These are phyloP conservation scores for Calliopum simillimum DNA, from an alignment of 2,888 invertebrate genomes.

Conservation along the genomic window DNA sequence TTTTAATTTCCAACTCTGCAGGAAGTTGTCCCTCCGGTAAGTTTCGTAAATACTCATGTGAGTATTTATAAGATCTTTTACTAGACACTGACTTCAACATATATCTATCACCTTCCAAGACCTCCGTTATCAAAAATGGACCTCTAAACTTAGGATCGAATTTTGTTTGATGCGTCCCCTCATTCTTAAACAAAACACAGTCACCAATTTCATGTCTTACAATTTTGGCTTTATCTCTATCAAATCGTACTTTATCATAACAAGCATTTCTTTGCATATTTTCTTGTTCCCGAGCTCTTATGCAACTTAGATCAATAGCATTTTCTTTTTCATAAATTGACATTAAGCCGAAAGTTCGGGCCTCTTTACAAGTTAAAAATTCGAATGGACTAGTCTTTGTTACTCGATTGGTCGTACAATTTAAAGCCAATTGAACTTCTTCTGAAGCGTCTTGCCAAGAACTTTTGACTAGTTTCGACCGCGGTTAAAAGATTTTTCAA, in stretches of 20 bases:
- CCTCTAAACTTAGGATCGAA: no score
- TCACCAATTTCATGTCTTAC: constrained; percentile 30
- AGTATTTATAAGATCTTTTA: constrained; percentile 20
- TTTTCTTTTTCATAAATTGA: constrained; percentile 6
- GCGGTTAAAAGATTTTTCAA: constrained; percentile 42
- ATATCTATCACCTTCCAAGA: constrained; percentile 14
- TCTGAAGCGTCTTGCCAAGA: constrained; percentile 39
- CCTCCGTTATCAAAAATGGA: constrained; percentile 27
- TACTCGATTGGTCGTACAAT: constrained; percentile 30
- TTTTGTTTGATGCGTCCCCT: constrained; percentile 37
- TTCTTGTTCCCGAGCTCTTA: constrained; percentile 35
- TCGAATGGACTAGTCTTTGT: constrained; percentile 29
- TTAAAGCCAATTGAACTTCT: constrained; percentile 40
- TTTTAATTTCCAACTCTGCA: not conserved
- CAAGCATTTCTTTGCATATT: constrained; percentile 20
- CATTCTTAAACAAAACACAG: constrained; percentile 34
- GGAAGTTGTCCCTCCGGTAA: constrained; percentile 12
- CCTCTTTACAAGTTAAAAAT: constrained; percentile 29
- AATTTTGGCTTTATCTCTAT: constrained; percentile 29
- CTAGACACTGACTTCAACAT: not conserved
- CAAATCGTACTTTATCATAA: constrained; percentile 27
- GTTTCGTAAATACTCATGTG: constrained; percentile 22
- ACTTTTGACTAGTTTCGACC: constrained; percentile 40
- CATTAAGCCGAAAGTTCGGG: constrained; percentile 22
- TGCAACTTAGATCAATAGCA: constrained; percentile 6